Base-by-base conservation (phyloP, 1,140 invertebrate genomes). In the Heterodera carotae region DNA sequence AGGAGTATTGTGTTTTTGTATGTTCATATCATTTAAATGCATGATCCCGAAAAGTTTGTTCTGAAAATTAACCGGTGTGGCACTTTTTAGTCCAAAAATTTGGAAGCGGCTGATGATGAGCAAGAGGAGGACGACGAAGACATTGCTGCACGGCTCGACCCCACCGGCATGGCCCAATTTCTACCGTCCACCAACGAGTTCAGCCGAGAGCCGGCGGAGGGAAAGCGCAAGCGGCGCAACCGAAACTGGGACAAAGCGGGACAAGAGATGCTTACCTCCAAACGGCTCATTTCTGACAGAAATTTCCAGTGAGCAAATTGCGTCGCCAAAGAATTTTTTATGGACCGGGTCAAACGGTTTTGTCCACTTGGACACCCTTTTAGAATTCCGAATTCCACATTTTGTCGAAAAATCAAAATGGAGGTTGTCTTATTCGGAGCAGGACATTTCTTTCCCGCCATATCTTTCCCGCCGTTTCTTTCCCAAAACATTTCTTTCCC, bases 111-210 rank as follows among this genome's bases (percentile, higher is more conserved):
- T 29, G 25, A 15, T 27, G 25, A 18, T 0, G 62, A 34, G 6
- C 25, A 43, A 22, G 18, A 53, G 22, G 27, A 71, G 39, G 82
- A 84, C 18, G 72, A 74, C 15, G 39, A 33, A 7, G 56, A 74
- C 33, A 56, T 74, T 29, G 72, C 59, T 18, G 66, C 34, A 27
- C 67, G 84, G 31, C 76, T 76, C 22, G 78, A 82, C 53, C n/a
- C n/a, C n/a, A 75, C 60, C 8, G 83, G 84, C 18, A 25, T 86
- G 18, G 56, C 59, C 10, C 78, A 85, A 39, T 85, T 85, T 59
- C 75, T 59, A 39, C 76, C 36, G 48, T 78, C 82, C 27, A 36
- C 60, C 22, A 75, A 75, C 39, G 68, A 72, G 27, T 70, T 83
- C 7, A 76, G 76, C 33, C 62, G 67, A 39, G 84, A 77, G 29